Evolutionary conservation across 2,113 vertebrate genomes (phyloP).

Genomic region (Oryzias javanicus): DNA sequence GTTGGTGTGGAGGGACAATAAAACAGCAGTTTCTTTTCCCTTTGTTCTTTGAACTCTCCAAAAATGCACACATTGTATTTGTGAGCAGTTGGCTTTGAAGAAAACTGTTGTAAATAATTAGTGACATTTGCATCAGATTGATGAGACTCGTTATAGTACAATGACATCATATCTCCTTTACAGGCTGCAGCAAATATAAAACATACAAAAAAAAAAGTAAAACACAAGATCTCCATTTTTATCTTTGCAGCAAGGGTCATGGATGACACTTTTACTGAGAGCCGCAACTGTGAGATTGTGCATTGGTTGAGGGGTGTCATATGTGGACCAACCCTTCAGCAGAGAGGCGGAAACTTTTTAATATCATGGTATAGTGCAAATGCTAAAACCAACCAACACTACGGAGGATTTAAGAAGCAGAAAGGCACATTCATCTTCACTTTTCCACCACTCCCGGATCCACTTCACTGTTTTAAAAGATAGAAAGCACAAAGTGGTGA

Average conservation of each 20-base stretch:
- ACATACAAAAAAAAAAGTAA: conserved; percentile 19
- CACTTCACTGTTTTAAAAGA: conserved; percentile 37
- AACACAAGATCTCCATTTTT: conserved; percentile 10
- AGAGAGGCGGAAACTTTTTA: conserved; percentile 37
- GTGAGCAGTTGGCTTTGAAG: conserved; percentile 47
- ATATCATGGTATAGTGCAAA: conserved; percentile 70
- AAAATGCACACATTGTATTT: conserved; percentile 20
- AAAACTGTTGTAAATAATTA: conserved; percentile 54
- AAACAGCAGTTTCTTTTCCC: conserved; percentile 20
- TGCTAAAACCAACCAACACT: conserved; percentile 49
- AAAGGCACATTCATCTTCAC: conserved; percentile 70
- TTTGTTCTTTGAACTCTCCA: conserved; percentile 29
- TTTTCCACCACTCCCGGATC: conserved; percentile 21
- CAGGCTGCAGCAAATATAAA: conserved; percentile 49
- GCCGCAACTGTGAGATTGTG: conserved; percentile 38
- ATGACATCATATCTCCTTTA: conserved; percentile 49
- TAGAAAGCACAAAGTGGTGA: conserved; percentile 41
- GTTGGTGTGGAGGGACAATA: conserved; percentile 16
- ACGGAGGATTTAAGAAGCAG: conserved; percentile 47
- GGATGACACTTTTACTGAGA: conserved; percentile 49
- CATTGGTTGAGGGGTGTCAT: conserved; percentile 41
- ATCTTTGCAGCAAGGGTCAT: conserved; percentile 28
- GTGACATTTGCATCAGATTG: conserved; percentile 46
- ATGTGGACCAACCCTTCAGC: conserved; percentile 29
- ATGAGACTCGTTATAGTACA: conserved; percentile 48